Evolutionary conservation across 2,888 invertebrate species (phyloP), one percentile per base, ranked within the genome.

Genomic region (Erebia ligea): DNA sequence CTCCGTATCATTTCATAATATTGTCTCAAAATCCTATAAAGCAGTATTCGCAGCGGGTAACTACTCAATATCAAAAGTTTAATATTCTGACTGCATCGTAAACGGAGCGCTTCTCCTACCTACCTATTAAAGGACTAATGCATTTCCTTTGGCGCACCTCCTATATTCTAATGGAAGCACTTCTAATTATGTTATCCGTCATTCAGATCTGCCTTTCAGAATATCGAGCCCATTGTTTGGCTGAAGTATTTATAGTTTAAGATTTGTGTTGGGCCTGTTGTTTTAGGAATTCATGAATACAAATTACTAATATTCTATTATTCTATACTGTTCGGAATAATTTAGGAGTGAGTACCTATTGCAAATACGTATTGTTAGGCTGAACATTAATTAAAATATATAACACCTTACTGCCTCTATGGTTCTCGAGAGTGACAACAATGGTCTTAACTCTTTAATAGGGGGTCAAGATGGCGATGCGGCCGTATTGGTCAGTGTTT

Each of bases 91-190:
- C 62, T 66, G 69, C 73, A 62, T 74, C 61, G 64, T 73, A 67
- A 74, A 72, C 64, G 84, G 82, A 79, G 81, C 77, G 78, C 78
- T 75, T 80, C 79, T 78, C 73, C 77, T 45, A 11, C 45, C 45
- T 45, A 79, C 83, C 84, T 82, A 86, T 84, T 84, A 85, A 65
- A 63, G 68, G 48, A 58, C 59, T 67, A 59, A 67, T 59, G 58
- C 59, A 58, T 59, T 58, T 59, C 59, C 67, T 67, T 48, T 67
- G 52, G 21, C 59, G 58, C 59, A 59, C 59, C 67, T 50, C 34
- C 50, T 34, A 65, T 65, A 65, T 54, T 34, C 65, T 65, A 56
- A 19, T 65, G 11, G 65, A 42, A 17, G 42, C 21, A 65, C 40
- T 65, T 62, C 42, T 56, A 65, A 65, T 65, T 54, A 54, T 65